phyloP scores from a whole-genome alignment of 2,888 invertebrate genomes.

The Piscicola geometra region DNA sequence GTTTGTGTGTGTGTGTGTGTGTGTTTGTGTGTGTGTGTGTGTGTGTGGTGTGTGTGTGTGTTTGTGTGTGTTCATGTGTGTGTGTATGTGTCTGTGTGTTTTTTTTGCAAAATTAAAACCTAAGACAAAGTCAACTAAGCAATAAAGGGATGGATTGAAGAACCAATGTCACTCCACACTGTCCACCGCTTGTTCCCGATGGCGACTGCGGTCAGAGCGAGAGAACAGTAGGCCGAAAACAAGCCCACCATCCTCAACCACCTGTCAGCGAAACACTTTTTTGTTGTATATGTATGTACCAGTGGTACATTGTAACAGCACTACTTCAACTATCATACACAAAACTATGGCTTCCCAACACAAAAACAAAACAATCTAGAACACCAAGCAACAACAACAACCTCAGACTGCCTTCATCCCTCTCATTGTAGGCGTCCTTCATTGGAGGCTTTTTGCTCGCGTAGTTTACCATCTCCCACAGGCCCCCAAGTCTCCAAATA shows the following conservation, averaged over 20 bases:
- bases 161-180: constrained; percentile 23
- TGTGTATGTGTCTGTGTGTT: no score
- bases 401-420: not conserved
- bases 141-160: not conserved
- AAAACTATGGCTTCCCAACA: constrained; percentile 1
- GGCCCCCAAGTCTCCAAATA: no score
- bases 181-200: constrained; percentile 35
- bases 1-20: not conserved
- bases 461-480: no score
- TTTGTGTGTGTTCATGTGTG: constrained; percentile 10
- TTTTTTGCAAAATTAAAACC: no score
- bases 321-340: no score
- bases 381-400: not conserved
- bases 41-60: constrained; percentile 13
- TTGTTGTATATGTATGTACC: no score
- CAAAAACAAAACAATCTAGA: not conserved
- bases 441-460: no score
- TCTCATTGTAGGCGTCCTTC: not conserved
- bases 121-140: no score
- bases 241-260: constrained; percentile 33
- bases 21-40: not conserved
- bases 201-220: constrained; percentile 32
- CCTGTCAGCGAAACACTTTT: not conserved
- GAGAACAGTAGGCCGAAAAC: constrained; percentile 36
- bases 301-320: no score